Evolutionary conservation across 2,797 vertebrate species (phyloP), one percentile per base, ranked within the genome.

Genomic region (Echiichthys vipera): DNA sequence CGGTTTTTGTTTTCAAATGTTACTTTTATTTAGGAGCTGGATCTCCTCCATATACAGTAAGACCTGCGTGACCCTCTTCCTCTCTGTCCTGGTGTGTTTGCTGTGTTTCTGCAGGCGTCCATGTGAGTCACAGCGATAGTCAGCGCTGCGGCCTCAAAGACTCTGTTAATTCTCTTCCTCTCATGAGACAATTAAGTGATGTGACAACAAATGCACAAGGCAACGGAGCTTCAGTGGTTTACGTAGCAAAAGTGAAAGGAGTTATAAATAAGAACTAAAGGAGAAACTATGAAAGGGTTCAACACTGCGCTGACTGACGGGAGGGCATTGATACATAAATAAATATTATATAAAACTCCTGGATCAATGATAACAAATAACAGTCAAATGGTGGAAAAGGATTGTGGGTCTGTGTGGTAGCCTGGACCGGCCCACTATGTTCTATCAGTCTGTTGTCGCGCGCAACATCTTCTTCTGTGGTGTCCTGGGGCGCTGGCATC

Each of bases 61-160:
- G 43, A 27, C 32, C 15, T 30, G 57, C 46, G 24, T 43, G 45
- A 51, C 43, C 32, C 20, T 59, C n/a, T 27, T 43, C 50, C 49
- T 40, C 12, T 77, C 22, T 45, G 3, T 67, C 39, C 27, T 47
- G 37, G n/a, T 65, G 71, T 40, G 47, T 47, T 12, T 59, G 36
- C 32, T n/a, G 30, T 22, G 32, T 67, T 29, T 57, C 36, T 1
- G 4, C 51, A 3, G 3, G 40, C 25, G 6, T 25, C 50, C 58
- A 20, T 65, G 29, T 78, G 83, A 82, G 43, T 78, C 67, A 70
- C 39, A 49, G 14, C 11, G n/a, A 58, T 14, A 58, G 62, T 71
- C 71, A 71, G 27, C 5, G 6, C 12, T 6, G 18, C 61, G 27
- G 57, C 63, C 68, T 71, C 30, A 68, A 36, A 77, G 62, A 55